phyloP scores from a whole-genome alignment of 2,888 invertebrate species.

The Hyposoter dolosus region DNA sequence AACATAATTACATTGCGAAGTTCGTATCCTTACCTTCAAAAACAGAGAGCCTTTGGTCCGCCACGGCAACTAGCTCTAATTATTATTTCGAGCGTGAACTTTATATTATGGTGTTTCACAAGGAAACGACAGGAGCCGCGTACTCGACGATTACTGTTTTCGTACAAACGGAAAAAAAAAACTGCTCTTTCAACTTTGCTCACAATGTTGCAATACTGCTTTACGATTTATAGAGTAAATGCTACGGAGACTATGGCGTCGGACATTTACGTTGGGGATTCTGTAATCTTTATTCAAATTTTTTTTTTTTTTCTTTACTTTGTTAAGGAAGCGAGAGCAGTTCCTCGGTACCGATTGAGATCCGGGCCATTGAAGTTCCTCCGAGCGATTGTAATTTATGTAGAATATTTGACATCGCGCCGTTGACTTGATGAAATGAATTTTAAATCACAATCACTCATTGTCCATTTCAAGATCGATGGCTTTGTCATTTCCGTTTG shows the following conservation, averaged over 20 bases:
- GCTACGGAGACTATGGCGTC: not conserved
- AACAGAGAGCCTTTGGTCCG: conserved; percentile 14
- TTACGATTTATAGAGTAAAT: conserved; percentile 5
- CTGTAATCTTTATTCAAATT: not conserved
- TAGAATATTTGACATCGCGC: no score
- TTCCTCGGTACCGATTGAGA: no score
- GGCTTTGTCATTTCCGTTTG: not conserved
- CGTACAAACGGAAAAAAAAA: not conserved
- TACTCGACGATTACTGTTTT: not conserved
- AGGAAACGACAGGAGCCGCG: not conserved
- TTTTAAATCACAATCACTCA: not conserved
- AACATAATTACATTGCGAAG: conserved; percentile 62
- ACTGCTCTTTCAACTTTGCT: not conserved
- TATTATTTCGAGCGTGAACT: conserved; percentile 45
- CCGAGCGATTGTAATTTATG: no score
- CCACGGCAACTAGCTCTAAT: conserved; percentile 41
- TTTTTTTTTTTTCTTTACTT: not conserved
- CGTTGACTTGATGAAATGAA: not conserved
- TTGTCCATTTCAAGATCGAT: not conserved
- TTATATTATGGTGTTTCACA: conserved; percentile 52
- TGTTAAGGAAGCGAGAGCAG: no score
- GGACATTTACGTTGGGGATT: not conserved
- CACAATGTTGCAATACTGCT: not conserved
- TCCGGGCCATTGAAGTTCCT: no score
- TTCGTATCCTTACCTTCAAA: conserved; percentile 40